Conservation (phyloP, 2,797 vertebrate species). For the Epinephelus awoara region DNA sequence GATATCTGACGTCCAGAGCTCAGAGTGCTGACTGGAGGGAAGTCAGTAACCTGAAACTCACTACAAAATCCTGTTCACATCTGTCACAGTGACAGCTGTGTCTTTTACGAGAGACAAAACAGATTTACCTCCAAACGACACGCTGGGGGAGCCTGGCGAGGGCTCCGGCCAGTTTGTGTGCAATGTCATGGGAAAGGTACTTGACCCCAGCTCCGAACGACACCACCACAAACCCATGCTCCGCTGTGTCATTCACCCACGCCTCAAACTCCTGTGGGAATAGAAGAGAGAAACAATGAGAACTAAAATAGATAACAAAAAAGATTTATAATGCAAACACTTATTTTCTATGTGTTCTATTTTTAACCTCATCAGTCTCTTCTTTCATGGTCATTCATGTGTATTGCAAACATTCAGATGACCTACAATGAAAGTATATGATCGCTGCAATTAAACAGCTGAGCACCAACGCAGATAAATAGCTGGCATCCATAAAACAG, state of each 20-base stretch:
- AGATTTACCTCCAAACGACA: slow-evolving; percentile 95
- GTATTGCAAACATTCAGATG: background rate
- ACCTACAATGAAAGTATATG: background rate
- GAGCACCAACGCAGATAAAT: background rate
- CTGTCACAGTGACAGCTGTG: slow-evolving; percentile 14
- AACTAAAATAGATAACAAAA: background rate
- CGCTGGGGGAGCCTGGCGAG: slow-evolving; percentile 93
- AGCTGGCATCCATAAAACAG: background rate
- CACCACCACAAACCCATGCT: slow-evolving; percentile 97
- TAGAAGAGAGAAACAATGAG: slow-evolving; percentile 8
- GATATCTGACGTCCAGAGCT: background rate
- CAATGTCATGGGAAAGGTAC: slow-evolving; percentile 96
- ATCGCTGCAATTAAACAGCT: background rate
- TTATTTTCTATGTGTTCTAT: too few relatives aligned
- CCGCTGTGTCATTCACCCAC: slow-evolving; percentile 92
- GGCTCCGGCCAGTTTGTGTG: slow-evolving; percentile 93
- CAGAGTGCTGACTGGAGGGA: background rate
- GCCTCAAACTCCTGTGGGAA: slow-evolving; percentile 90
- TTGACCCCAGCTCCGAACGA: slow-evolving; percentile 99
- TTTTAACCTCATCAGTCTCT: background rate
- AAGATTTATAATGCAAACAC: background rate
- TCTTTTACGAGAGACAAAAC: background rate
- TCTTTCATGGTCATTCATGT: background rate
- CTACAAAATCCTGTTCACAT: slow-evolving; percentile 16
- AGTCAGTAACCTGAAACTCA: background rate